phyloP scores from a whole-genome alignment of 2,888 invertebrate species.

The Dinocampus coccinellae region DNA sequence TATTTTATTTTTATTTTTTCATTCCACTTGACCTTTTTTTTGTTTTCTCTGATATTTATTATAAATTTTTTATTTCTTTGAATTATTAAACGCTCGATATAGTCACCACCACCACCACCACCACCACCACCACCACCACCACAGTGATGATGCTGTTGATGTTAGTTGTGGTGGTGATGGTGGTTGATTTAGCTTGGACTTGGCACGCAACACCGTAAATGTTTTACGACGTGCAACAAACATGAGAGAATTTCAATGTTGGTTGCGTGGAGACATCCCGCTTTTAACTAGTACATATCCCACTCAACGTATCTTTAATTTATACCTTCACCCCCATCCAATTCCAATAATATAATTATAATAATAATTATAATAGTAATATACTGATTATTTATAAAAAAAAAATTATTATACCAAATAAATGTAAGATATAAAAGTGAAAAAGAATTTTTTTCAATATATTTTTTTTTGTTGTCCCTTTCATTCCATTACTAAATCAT shows the following conservation, averaged over 20 bases:
- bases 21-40: neutral
- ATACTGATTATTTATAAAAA: too few relatives aligned
- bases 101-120: too few relatives aligned
- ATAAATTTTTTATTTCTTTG: too few relatives aligned
- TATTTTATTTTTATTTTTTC: neutral
- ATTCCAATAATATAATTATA: too few relatives aligned
- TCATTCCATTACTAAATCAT: neutral
- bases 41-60: neutral
- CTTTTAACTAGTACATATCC: slow-evolving; percentile 36
- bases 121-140: neutral
- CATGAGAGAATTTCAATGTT: slow-evolving; percentile 40
- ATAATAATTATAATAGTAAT: too few relatives aligned
- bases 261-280: slow-evolving; percentile 41
- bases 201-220: slow-evolving; percentile 45
- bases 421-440: too few relatives aligned
- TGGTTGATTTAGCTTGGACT: neutral
- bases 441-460: too few relatives aligned
- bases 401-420: neutral
- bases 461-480: neutral
- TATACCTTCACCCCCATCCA: slow-evolving; percentile 32
- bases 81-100: too few relatives aligned
- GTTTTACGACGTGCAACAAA: slow-evolving; percentile 43
- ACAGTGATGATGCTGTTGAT: neutral
- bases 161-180: neutral
- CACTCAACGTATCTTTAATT: slow-evolving; percentile 39